Evolutionary conservation across 2,888 invertebrate genomes (phyloP).

Genomic region (Aporophyla nigra): DNA sequence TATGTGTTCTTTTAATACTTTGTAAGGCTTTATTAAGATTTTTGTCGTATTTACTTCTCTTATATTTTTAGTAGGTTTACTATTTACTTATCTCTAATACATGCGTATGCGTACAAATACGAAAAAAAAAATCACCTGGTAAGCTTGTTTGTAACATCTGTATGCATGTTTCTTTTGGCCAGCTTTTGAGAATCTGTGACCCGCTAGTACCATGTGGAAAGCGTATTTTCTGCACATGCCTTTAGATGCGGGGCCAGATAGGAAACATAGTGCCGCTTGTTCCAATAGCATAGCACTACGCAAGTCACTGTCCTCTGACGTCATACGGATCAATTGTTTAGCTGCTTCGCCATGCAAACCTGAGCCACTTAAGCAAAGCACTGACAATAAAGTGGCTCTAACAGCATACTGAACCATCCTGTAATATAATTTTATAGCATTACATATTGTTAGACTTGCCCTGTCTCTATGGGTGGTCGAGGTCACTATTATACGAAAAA

Average conservation of each 20-base stretch:
- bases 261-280: constrained; percentile 98
- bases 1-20: too few relatives aligned
- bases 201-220: constrained; percentile 98
- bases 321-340: constrained; percentile 98
- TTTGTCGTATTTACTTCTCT: too few relatives aligned
- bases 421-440: constrained; percentile 17
- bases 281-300: constrained; percentile 98
- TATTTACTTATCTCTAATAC: background rate
- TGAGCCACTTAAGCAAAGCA: constrained; percentile 95
- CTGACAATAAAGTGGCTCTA: constrained; percentile 96
- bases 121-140: constrained; percentile 92
- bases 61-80: background rate
- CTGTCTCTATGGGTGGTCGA: background rate
- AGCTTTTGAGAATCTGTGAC: constrained; percentile 98
- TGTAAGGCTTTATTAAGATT: background rate
- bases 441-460: background rate
- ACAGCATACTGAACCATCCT: constrained; percentile 98
- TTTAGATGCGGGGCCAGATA: constrained; percentile 91
- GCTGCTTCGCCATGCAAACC: constrained; percentile 97
- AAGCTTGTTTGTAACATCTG: constrained; percentile 97
- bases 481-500: background rate
- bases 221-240: constrained; percentile 97
- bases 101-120: background rate
- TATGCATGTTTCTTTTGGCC: constrained; percentile 98
- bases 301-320: constrained; percentile 99